Base-by-base conservation (phyloP, 2,113 vertebrate species). In the Nycticebus coucang region DNA sequence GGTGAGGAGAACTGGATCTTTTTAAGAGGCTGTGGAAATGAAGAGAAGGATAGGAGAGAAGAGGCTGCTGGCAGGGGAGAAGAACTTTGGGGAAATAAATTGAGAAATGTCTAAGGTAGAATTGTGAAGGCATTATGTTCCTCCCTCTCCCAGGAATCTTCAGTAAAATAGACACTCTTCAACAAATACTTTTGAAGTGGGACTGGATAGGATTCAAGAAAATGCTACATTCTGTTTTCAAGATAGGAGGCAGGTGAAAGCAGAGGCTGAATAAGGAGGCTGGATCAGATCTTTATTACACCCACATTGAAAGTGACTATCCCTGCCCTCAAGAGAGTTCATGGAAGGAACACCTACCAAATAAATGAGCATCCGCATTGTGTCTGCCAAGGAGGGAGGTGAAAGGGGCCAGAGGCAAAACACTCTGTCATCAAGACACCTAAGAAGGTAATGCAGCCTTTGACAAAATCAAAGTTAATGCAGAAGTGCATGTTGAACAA, bases 51-150 rank as follows among this genome's bases (percentile, higher is more conserved):
- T 30, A 53, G 57, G 15, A 71, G 71, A 50, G 55, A 74, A 4
- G 37, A 71, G 74, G 72, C 1, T 85, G 69, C 18, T 82, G 33
- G 22, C 62, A 71, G 50, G 14, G 88, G n/a, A 72, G 72, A 86
- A 91, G 60, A 88, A 64, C 19, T 91, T 55, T 74, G 57, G 83
- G 83, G 57, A 94, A 92, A 87, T 66, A 8, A 96, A 92, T 35
- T 24, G 64, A 72, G 82, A 92, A 64, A 55, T 15, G 19, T 72
- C 75, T 37, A 13, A 75, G 30, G 21, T 18, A 92, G 75, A 71
- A 87, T 55, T 93, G 9, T 69, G 11, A 79, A 68, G 89, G 37
- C 8, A 17, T 78, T 57, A 22, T 22, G 15, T 7, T 59, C 33
- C 37, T 64, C 74, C 86, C 5, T 53, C 85, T 89, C 83, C 57